These are phyloP conservation scores for Melanotaenia boesemani DNA, from an alignment of 2,797 vertebrate genomes.

Conservation along the genomic window DNA sequence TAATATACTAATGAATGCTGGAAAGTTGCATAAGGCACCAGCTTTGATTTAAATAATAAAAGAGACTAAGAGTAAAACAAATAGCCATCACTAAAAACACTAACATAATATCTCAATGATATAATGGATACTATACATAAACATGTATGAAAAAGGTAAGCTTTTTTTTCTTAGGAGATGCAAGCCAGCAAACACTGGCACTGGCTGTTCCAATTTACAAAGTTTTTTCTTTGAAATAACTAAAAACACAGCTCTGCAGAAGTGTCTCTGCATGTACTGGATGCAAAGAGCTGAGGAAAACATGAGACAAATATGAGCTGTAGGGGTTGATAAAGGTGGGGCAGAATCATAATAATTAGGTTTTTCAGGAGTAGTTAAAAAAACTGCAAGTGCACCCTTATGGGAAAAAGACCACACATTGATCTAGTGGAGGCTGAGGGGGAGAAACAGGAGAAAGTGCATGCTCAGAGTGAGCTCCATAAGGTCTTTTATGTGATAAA, in stretches of 20 bases:
- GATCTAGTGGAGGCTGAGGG: not conserved
- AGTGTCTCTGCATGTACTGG: not conserved
- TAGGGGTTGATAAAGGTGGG: slow-evolving; percentile 2
- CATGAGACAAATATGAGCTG: not conserved
- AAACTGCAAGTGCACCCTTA: not conserved
- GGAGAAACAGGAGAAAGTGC: slow-evolving; percentile 2
- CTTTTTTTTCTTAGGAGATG: not conserved
- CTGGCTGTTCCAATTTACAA: not conserved
- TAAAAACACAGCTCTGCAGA: not conserved
- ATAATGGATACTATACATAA: not conserved
- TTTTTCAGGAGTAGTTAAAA: not conserved
- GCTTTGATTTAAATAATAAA: too few relatives aligned
- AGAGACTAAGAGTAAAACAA: not conserved
- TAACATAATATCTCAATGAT: not conserved
- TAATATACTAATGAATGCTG: not conserved
- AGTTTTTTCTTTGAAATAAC: not conserved
- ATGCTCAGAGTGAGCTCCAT: slow-evolving; percentile 3
- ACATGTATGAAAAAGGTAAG: not conserved
- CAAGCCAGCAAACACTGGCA: not conserved
- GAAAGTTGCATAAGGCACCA: not conserved
- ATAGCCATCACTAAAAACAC: too few relatives aligned
- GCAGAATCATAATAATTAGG: not conserved
- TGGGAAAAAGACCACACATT: not conserved
- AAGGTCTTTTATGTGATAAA: slow-evolving; percentile 5
- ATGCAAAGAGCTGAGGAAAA: not conserved